Conservation (phyloP, 2,888 invertebrate genomes). For the Brachyopa scutellaris region DNA sequence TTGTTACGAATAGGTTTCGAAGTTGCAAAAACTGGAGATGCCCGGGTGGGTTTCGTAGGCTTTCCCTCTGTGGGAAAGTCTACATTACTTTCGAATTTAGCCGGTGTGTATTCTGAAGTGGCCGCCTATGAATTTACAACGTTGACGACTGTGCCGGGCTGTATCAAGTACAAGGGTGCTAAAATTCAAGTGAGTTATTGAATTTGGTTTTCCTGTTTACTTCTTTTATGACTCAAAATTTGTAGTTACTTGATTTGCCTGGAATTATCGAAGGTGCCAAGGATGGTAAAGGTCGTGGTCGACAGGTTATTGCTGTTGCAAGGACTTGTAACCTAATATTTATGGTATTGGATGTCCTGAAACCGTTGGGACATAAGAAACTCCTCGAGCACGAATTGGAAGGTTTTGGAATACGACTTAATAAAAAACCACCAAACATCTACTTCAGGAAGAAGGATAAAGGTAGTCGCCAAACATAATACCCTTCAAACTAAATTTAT, state of each 20-base stretch:
- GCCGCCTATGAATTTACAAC: constrained; percentile 99
- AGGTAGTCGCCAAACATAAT: constrained; percentile 80
- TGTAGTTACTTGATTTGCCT: constrained; percentile 96
- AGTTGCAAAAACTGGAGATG: constrained; percentile 99
- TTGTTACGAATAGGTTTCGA: constrained; percentile 88
- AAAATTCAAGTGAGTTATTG: constrained; percentile 92
- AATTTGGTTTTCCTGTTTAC: background rate
- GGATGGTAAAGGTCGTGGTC: constrained; percentile 99
- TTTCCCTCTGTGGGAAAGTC: constrained; percentile 99
- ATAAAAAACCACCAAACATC: constrained; percentile 98
- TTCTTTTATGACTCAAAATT: background rate
- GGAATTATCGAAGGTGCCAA: constrained; percentile 99
- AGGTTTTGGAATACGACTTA: constrained; percentile 97
- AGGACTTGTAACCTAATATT: constrained; percentile 98
- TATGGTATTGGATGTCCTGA: constrained; percentile 98
- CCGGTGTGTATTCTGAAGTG: constrained; percentile 99
- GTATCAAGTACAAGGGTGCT: constrained; percentile 99
- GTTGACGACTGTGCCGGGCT: constrained; percentile 99
- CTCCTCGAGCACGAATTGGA: constrained; percentile 98
- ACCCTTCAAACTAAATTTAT: background rate
- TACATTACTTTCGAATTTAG: constrained; percentile 96
- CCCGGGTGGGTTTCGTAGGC: constrained; percentile 93
- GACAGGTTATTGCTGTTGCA: constrained; percentile 99
- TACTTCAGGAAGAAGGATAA: constrained; percentile 98
- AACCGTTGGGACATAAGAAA: constrained; percentile 97